A percentile compares a stretch with the other conserved stretches of the same genome.
Evolutionary conservation across 2,113 vertebrate genomes (phyloP).

Genomic region (Elaphurus davidianus): DNA sequence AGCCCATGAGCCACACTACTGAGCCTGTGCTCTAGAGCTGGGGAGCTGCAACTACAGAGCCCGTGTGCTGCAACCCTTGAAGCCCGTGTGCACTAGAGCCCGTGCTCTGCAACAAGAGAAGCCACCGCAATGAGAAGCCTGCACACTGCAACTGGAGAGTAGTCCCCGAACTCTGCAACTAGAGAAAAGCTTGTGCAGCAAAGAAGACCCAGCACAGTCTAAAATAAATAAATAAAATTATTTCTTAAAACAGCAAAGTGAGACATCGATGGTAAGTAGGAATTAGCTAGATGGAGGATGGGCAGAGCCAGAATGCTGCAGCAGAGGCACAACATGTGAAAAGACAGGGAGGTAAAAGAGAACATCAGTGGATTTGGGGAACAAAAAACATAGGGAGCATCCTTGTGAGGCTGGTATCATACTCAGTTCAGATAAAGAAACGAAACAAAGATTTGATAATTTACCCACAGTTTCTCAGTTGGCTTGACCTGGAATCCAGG

Average conservation of each 20-base stretch:
- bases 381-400: neutral
- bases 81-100: neutral
- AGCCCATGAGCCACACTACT: neutral
- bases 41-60: neutral
- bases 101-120: neutral
- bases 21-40: neutral
- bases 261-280: neutral
- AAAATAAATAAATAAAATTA: neutral
- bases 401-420: neutral
- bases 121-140: accelerated
- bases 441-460: neutral
- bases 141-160: neutral
- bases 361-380: neutral
- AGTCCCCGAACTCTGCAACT: neutral
- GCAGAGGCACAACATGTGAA: neutral
- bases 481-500: neutral
- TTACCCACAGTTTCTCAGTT: neutral
- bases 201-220: neutral
- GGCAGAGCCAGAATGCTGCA: neutral
- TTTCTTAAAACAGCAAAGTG: neutral
- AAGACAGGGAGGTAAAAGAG: neutral
- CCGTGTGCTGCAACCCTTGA: neutral
- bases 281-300: neutral
- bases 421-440: neutral
- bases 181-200: neutral